These are phyloP conservation scores for Phainopepla nitens DNA, from an alignment of 2,113 vertebrate species.

Conservation along the genomic window DNA sequence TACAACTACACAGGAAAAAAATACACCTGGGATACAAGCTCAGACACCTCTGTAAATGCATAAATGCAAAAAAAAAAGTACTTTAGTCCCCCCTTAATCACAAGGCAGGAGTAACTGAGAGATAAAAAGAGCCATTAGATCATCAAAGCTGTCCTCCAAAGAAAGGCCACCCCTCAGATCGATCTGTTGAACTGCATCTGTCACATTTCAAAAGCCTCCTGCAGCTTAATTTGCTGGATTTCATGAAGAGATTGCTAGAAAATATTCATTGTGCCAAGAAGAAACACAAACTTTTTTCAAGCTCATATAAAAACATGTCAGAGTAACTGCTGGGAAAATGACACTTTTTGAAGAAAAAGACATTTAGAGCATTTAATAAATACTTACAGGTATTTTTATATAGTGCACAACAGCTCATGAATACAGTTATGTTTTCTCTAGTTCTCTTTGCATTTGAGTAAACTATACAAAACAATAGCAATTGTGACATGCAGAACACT, in stretches of 20 bases:
- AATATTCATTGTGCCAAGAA: neutral
- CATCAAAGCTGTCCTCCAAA: conserved; percentile 5
- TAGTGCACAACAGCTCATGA: neutral
- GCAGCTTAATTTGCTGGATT: neutral
- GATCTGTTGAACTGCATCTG: neutral
- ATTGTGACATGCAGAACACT: neutral
- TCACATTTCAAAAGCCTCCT: conserved; percentile 36
- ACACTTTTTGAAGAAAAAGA: neutral
- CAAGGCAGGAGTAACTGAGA: neutral
- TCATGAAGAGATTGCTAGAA: neutral
- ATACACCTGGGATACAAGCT: neutral
- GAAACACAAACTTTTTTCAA: neutral
- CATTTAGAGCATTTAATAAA: neutral
- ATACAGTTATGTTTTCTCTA: neutral
- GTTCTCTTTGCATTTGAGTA: neutral
- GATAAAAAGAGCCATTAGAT: neutral
- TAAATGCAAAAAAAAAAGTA: neutral
- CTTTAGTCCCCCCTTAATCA: neutral
- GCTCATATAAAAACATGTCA: neutral
- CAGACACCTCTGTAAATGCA: neutral
- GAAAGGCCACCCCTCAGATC: neutral
- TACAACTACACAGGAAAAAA: neutral
- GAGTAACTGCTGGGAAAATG: neutral
- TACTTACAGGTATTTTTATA: neutral
- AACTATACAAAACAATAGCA: neutral